Evolutionary conservation across 2,797 vertebrate genomes (phyloP), one percentile per base, ranked within the genome.

Genomic region (Selene dorsalis): DNA sequence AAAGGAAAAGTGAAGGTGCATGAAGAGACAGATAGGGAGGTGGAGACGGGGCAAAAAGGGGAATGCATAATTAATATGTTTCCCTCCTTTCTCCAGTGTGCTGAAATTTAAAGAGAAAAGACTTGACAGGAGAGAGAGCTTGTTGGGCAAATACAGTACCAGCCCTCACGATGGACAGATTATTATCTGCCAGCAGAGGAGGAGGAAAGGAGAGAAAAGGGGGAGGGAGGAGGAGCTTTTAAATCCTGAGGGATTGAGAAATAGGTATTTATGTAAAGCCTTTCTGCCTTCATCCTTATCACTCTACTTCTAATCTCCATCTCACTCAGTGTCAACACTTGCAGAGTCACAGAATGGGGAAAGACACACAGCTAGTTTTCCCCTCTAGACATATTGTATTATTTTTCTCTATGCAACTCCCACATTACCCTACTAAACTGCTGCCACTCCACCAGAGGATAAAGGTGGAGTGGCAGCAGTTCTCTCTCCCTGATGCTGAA

Each of bases 401-500:
- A 76, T 89, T 81, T 86, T 76, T 64, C 62, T 66, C 59, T 85
- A 80, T 69, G 64, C 83, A 74, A 64, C 70, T 79, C 68, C 67
- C 64, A 79, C 73, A 84, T 83, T 77, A 82, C 56, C 71, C 68
- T 12, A 68, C 77, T 83, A 79, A 84, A 80, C 88, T 76, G 89
- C 81, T 85, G 81, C 58, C 85, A 84, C 85, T 91, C 77, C 85
- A 61, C 88, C n/a, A n/a, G n/a, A n/a, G n/a, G n/a, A n/a, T n/a
- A n/a, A n/a, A n/a, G n/a, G n/a, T n/a, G n/a, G n/a, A n/a, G n/a
- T n/a, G n/a, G n/a, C n/a, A n/a, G n/a, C n/a, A n/a, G n/a, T n/a
- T n/a, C n/a, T n/a, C n/a, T n/a, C n/a, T 85, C 85, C 86, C 84
- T 84, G 85, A 93, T 84, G 86, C 89, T 76, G 92, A 95, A 93